These are phyloP conservation scores for Takifugu rubripes DNA, from an alignment of 2,797 vertebrate species.

Conservation along the genomic window DNA sequence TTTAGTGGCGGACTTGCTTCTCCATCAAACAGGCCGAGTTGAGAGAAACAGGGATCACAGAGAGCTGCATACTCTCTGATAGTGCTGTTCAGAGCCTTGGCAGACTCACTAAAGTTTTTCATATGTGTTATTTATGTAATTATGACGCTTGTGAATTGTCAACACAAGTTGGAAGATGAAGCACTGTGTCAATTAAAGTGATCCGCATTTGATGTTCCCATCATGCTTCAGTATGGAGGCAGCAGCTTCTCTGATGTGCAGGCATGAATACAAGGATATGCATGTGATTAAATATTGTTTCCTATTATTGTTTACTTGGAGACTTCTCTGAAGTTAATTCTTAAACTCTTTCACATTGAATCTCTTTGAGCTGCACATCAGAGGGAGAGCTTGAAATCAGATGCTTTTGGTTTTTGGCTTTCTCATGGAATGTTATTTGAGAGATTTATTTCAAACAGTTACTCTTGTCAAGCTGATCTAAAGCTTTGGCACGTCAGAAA, in stretches of 20 bases:
- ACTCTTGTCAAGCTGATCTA: conserved; percentile 68
- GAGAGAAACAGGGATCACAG: conserved; percentile 64
- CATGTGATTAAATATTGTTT: conserved; percentile 75
- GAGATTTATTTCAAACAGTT: conserved; percentile 73
- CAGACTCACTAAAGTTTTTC: conserved; percentile 51
- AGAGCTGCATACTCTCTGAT: conserved; percentile 61
- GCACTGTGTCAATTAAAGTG: conserved; percentile 70
- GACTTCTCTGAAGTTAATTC: conserved; percentile 71
- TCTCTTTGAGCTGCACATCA: conserved; percentile 68
- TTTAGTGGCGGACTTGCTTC: conserved; percentile 50
- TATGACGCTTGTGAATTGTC: conserved; percentile 70
- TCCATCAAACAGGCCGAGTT: conserved; percentile 49
- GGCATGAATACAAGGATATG: conserved; percentile 64
- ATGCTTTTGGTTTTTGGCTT: conserved; percentile 57
- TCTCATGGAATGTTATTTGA: conserved; percentile 69
- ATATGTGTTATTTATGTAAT: conserved; percentile 72
- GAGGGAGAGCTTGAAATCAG: conserved; percentile 63
- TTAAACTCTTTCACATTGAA: conserved; percentile 60
- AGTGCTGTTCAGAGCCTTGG: conserved; percentile 54
- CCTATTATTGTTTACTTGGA: conserved; percentile 71
- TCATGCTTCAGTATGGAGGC: conserved; percentile 60
- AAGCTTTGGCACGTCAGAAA: conserved; percentile 68
- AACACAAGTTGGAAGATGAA: conserved; percentile 70
- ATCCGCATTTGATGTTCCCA: conserved; percentile 67
- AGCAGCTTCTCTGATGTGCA: conserved; percentile 64